phyloP scores from a whole-genome alignment of 64 coral and sea anemone species.

The Pachyseris speciosa region DNA sequence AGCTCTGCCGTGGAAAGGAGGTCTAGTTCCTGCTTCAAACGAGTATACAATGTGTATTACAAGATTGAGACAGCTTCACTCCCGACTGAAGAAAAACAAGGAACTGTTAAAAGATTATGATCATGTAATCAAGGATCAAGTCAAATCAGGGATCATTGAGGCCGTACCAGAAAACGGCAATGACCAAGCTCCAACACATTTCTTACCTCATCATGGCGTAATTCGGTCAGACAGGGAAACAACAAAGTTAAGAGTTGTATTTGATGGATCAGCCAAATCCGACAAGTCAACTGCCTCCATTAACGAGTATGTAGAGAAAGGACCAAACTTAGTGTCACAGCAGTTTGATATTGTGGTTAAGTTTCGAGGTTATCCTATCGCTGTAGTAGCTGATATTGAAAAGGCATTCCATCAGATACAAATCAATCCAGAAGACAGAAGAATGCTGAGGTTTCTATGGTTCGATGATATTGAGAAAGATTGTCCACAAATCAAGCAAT shows the following conservation, averaged over 20 bases:
- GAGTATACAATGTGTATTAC: constrained; percentile 46
- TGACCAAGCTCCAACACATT: neutral
- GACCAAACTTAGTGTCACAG: constrained; percentile 24
- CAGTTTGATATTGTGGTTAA: constrained; percentile 20
- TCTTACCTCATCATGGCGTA: constrained; percentile 46
- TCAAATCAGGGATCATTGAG: neutral
- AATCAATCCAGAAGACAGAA: constrained; percentile 27
- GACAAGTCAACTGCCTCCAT: neutral
- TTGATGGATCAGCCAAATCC: constrained; percentile 12
- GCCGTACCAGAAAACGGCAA: constrained; percentile 10
- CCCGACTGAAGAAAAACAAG: neutral
- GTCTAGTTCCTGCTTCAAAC: constrained; percentile 48
- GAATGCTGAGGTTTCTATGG: constrained; percentile 42
- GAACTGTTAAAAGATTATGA: constrained; percentile 39
- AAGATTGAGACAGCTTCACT: constrained; percentile 42
- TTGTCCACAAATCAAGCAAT: neutral
- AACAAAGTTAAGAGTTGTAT: constrained; percentile 1
- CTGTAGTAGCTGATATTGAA: constrained; percentile 15
- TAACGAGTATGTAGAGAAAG: constrained; percentile 12
- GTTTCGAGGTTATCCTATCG: constrained; percentile 32
- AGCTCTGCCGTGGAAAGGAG: constrained; percentile 56
- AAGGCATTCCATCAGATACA: constrained; percentile 31
- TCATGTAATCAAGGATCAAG: constrained; percentile 6
- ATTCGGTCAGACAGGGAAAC: constrained; percentile 21
- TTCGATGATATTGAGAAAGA: constrained; percentile 10